Evolutionary conservation across 37 sponge, comb jelly and placozoan species (phyloP).

Genomic region (Sycon ciliatum): DNA sequence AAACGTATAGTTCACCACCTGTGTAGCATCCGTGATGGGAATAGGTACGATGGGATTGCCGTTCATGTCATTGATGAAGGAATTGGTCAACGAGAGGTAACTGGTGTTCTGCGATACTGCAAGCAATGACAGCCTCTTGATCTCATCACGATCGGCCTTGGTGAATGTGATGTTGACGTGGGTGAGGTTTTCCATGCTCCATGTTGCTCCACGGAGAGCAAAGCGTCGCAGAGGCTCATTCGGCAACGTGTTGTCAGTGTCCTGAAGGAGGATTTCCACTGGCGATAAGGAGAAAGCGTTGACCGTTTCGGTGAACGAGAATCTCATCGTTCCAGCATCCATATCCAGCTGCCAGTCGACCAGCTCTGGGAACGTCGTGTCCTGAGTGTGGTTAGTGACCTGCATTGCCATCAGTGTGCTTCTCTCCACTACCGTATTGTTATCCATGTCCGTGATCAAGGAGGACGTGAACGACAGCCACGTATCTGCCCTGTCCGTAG

Average conservation of each 20-base stretch:
- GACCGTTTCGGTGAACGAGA: conserved; percentile 80
- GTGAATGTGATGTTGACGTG: conserved; percentile 51
- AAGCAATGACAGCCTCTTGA: conserved; percentile 40
- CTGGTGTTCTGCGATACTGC: conserved; percentile 39
- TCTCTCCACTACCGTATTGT: conserved; percentile 45
- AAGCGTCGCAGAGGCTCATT: neutral
- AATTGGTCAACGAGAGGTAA: conserved; percentile 40
- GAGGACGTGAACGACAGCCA: conserved; percentile 51
- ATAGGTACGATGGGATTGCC: conserved; percentile 55
- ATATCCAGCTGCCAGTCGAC: conserved; percentile 61
- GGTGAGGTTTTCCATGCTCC: conserved; percentile 36
- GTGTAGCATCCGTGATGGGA: conserved; percentile 39
- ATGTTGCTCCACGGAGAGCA: neutral
- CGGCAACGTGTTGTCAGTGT: neutral
- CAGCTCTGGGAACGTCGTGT: conserved; percentile 66
- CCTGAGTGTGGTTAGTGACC: conserved; percentile 49
- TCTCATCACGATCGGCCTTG: conserved; percentile 60
- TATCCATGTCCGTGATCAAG: conserved; percentile 70
- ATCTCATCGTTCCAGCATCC: conserved; percentile 52
- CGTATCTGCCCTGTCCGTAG: conserved; percentile 49
- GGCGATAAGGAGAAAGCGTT: conserved; percentile 70
- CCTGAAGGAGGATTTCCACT: conserved; percentile 32
- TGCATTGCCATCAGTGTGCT: conserved; percentile 28
- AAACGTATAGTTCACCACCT: conserved; percentile 42
- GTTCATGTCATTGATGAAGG: conserved; percentile 74